Conservation (phyloP, 2,888 invertebrate genomes). For the Caenorhabditis imperialis region DNA sequence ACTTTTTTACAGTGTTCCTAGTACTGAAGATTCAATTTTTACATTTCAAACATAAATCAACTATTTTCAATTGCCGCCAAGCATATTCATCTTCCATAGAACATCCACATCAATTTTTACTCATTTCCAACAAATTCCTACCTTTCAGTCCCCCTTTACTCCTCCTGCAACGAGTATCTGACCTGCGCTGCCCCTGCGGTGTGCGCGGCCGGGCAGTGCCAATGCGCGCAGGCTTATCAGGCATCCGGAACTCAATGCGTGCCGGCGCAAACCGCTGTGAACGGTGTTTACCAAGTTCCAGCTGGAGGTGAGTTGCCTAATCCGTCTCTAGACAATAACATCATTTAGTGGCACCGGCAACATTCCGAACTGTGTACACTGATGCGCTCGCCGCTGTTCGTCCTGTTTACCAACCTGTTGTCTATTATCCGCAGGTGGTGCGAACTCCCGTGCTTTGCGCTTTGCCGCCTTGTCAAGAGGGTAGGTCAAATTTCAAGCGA, state of each 20-base stretch:
- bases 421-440: conserved; percentile 52
- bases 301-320: conserved; percentile 48
- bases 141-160: conserved; percentile 60
- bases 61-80: no score
- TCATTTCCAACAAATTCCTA: neutral
- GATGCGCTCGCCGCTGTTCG: conserved; percentile 50
- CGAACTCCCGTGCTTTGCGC: conserved; percentile 37
- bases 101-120: neutral
- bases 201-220: conserved; percentile 54
- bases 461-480: conserved; percentile 46
- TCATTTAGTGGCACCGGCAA: conserved; percentile 52
- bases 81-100: no score
- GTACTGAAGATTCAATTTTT: no score
- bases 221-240: conserved; percentile 53
- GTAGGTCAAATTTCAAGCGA: no score
- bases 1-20: no score
- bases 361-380: conserved; percentile 58
- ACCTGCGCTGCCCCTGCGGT: conserved; percentile 60
- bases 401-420: conserved; percentile 50
- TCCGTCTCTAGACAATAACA: conserved; percentile 29
- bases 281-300: conserved; percentile 58
- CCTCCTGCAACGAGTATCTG: conserved; percentile 59
- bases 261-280: conserved; percentile 23
- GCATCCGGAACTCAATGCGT: conserved; percentile 50
- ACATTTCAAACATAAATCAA: no score